Percentiles rank a stretch among this genome's conserved stretches.
phyloP scores from a whole-genome alignment of 2,888 invertebrate species.

The Yponomeuta evonymella region DNA sequence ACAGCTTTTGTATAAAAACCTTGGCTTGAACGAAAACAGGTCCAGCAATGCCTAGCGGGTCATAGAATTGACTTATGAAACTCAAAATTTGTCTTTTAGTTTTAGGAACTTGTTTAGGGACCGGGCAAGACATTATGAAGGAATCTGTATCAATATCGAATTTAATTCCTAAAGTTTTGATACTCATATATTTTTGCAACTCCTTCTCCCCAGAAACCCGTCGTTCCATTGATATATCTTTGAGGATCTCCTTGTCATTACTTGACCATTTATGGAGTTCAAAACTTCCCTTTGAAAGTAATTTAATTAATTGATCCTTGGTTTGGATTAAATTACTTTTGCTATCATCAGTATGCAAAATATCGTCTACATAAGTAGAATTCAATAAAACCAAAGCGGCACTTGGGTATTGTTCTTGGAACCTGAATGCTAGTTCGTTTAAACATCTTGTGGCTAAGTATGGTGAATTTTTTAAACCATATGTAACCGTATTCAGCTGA shows the following conservation, averaged over 20 bases:
- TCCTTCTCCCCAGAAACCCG: too few species aligned
- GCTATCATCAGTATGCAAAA: slow-evolving; percentile 18
- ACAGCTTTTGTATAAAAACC: too few species aligned
- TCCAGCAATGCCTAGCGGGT: slow-evolving; percentile 9
- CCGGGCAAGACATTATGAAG: too few species aligned
- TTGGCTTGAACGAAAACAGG: slow-evolving; percentile 10
- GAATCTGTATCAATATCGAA: too few species aligned
- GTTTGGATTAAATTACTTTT: slow-evolving; percentile 11
- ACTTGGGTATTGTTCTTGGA: background rate
- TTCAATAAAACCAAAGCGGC: slow-evolving; percentile 3
- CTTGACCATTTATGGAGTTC: slow-evolving; percentile 11
- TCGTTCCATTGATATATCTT: too few species aligned
- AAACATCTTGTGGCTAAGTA: too few species aligned
- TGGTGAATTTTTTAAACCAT: too few species aligned
- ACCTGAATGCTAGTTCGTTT: slow-evolving; percentile 4
- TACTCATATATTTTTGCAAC: too few species aligned
- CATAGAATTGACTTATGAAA: slow-evolving; percentile 12
- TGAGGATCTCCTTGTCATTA: background rate
- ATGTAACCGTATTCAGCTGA: too few species aligned
- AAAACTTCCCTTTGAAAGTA: slow-evolving; percentile 5
- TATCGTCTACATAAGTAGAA: background rate
- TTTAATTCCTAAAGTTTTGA: too few species aligned
- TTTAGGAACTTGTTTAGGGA: too few species aligned
- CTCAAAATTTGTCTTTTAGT: slow-evolving; percentile 12
- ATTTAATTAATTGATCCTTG: slow-evolving; percentile 3